Base-by-base conservation (phyloP, 2,797 vertebrate species). In the Dromococcyx pavoninus region DNA sequence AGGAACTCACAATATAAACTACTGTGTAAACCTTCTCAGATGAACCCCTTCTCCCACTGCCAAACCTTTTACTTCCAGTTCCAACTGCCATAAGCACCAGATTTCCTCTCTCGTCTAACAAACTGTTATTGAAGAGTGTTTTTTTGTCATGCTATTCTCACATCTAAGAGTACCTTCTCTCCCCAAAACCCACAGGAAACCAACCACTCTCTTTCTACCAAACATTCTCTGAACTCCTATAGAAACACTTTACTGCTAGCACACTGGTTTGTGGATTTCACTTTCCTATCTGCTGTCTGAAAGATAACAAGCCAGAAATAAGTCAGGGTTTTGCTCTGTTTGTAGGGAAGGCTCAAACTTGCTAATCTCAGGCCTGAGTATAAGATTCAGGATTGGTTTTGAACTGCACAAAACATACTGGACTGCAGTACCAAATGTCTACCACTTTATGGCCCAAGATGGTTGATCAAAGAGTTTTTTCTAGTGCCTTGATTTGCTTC, bases 401-500 rank as follows among this genome's bases (percentile, higher is more conserved):
- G 23, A 89, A 53, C 46, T 57, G 21, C 66, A 79, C 11, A 44
- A 79, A 82, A 27, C 14, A 81, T 19, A 39, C 5, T n/a, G 33
- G 39, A 65, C 57, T 25, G 19, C 24, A 50, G 16, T 21, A 77
- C 53, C 44, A 60, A 21, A 50, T 33, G 33, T 17, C 27, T n/a
- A 66, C 56, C 64, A 7, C n/a, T 91, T 35, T 24, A 28, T 7
- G 13, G 10, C 4, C 23, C 37, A 51, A 60, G 16, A 74, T 23
- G 25, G 13, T 5, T 0, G 0, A 51, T 7, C 28, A 46, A 50
- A 77, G 13, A 25, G 43, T 17, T n/a, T 23, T 33, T 43, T n/a
- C 30, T 9, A 35, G 33, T 11, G 11, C 22, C 17, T 80, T 2
- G 0, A 18, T 71, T 77, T 84, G 53, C 25, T 43, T 74, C 44